phyloP scores from a whole-genome alignment of 1,140 invertebrate species.

The Euura lappo region DNA sequence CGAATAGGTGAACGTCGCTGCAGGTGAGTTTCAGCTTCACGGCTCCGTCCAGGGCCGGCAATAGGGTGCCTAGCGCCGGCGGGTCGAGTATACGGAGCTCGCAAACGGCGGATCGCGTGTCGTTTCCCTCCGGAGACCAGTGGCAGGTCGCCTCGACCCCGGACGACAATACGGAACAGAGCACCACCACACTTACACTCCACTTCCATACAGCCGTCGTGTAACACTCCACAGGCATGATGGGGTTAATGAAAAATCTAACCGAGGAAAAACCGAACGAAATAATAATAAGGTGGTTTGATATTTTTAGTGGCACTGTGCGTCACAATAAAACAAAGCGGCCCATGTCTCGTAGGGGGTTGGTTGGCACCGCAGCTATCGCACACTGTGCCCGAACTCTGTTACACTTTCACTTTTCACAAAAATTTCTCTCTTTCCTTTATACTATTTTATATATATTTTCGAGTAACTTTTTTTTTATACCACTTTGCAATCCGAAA shows the following conservation, averaged over 20 bases:
- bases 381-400: not conserved
- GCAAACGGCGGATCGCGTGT: slow-evolving; percentile 69
- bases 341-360: slow-evolving; percentile 6
- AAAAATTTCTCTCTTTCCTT: too few relatives aligned
- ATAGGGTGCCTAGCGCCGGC: slow-evolving; percentile 65
- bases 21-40: slow-evolving; percentile 74
- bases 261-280: not conserved
- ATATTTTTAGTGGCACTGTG: slow-evolving; percentile 1
- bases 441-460: too few relatives aligned
- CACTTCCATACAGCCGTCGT: not conserved
- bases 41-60: slow-evolving; percentile 74
- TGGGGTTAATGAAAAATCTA: slow-evolving; percentile 1
- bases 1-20: slow-evolving; percentile 78
- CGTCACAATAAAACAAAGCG: slow-evolving; percentile 1
- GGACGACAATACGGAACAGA: slow-evolving; percentile 17
- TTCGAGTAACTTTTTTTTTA: too few relatives aligned
- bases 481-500: too few relatives aligned
- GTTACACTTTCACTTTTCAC: not conserved
- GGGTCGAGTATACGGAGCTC: slow-evolving; percentile 72
- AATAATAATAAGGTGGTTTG: not conserved
- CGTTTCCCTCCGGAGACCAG: slow-evolving; percentile 68
- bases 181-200: slow-evolving; percentile 26
- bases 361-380: not conserved
- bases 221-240: not conserved
- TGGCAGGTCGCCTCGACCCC: slow-evolving; percentile 57